A percentile compares a stretch with the other conserved stretches of the same genome.
Evolutionary conservation across 1,140 invertebrate species (phyloP).

Genomic region (Cherax quadricarinatus): DNA sequence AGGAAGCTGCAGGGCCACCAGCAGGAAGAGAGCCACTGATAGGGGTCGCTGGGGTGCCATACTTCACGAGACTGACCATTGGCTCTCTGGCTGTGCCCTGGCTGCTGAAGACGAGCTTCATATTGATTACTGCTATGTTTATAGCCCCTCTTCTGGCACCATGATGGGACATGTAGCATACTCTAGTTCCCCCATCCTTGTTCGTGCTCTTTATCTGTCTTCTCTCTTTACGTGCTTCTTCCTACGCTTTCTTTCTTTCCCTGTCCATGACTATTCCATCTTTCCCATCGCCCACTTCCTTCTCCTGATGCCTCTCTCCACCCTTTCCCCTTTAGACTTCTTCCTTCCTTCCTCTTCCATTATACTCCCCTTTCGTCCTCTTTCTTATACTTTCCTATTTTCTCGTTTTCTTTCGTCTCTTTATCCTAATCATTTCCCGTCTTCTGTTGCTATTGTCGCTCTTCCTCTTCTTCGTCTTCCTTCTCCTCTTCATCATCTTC

Average conservation of each 20-base stretch:
- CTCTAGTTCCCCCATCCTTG: too few species aligned
- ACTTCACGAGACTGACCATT: too few species aligned
- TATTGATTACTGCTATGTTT: neutral
- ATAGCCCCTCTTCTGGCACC: neutral
- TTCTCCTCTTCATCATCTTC: neutral
- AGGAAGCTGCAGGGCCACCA: neutral
- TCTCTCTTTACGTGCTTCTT: neutral
- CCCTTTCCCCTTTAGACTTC: neutral
- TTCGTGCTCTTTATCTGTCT: too few species aligned
- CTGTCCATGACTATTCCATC: constrained; percentile 3
- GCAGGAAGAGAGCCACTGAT: too few species aligned
- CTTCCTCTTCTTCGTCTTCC: neutral
- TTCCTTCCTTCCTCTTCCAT: constrained; percentile 5
- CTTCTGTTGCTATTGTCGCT: neutral
- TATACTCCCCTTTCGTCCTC: neutral
- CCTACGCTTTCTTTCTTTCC: constrained; percentile 7
- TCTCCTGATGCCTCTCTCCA: neutral
- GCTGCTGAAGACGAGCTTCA: too few species aligned
- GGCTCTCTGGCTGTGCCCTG: too few species aligned
- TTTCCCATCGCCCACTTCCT: neutral
- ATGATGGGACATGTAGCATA: neutral
- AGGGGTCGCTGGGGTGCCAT: too few species aligned
- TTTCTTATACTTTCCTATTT: neutral
- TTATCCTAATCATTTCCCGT: neutral
- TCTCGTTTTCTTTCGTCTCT: neutral